Conservation (phyloP, 2,113 vertebrate genomes). For the Chaetodon auriga region DNA sequence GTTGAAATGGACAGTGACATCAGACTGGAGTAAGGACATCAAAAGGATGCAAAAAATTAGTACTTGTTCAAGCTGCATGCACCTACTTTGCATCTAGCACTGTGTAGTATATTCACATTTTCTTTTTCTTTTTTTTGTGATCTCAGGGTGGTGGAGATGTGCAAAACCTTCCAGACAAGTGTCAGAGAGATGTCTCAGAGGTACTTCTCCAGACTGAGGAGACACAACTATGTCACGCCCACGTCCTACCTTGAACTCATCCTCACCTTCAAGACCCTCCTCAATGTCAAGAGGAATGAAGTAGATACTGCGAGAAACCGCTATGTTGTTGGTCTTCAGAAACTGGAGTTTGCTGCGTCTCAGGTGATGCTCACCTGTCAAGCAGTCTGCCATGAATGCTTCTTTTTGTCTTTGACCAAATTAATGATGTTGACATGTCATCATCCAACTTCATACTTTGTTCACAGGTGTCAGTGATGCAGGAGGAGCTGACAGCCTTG, state of each 20-base stretch:
- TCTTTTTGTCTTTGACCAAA: neutral
- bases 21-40: slow-evolving; percentile 84
- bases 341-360: slow-evolving; percentile 92
- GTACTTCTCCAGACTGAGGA: slow-evolving; percentile 86
- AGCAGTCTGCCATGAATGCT: neutral
- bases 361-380: slow-evolving; percentile 81
- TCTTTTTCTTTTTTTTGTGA: neutral
- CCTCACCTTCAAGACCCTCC: slow-evolving; percentile 91
- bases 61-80: neutral
- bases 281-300: slow-evolving; percentile 89
- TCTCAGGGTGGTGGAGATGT: slow-evolving; percentile 92
- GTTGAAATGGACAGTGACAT: slow-evolving; percentile 88
- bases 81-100: neutral
- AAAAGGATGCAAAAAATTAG: neutral
- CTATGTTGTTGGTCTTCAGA: slow-evolving; percentile 90
- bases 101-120: neutral
- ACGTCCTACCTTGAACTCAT: slow-evolving; percentile 95
- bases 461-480: slow-evolving; percentile 91
- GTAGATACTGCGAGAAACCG: slow-evolving; percentile 88
- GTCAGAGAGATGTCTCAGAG: slow-evolving; percentile 85
- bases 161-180: slow-evolving; percentile 92
- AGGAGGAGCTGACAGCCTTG: slow-evolving; percentile 91
- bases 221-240: slow-evolving; percentile 95
- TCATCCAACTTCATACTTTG: neutral
- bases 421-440: neutral